Conservation (phyloP, 2,113 vertebrate species). For the Rousettus leschenaultii region DNA sequence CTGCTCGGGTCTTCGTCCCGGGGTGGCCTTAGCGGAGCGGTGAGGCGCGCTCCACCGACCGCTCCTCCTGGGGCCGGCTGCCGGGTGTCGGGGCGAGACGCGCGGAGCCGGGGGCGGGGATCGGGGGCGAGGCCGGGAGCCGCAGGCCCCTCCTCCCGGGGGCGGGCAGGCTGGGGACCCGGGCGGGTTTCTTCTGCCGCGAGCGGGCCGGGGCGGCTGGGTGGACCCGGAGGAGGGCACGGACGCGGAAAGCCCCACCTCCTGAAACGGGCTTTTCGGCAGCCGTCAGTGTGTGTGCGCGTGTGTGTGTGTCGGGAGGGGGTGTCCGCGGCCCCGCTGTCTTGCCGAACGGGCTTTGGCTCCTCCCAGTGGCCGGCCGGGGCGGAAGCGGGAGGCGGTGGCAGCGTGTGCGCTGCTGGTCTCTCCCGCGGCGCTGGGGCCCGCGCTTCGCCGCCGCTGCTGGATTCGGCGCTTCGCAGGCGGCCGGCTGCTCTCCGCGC, state of each 20-base stretch:
- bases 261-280: background rate
- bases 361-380: constrained; percentile 62
- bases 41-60: background rate
- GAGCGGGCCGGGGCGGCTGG: background rate
- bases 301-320: background rate
- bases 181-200: background rate
- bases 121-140: too few relatives aligned
- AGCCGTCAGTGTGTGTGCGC: background rate
- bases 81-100: background rate
- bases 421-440: constrained; percentile 36
- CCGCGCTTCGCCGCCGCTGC: background rate
- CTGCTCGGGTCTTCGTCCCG: background rate
- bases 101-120: background rate
- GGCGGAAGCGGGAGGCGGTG: constrained; percentile 72
- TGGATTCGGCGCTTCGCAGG: background rate
- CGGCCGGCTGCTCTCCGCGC: background rate
- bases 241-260: background rate
- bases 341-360: background rate
- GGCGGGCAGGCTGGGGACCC: background rate
- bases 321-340: background rate
- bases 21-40: background rate
- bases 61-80: rapidly evolving
- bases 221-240: background rate
- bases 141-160: background rate
- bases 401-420: constrained; percentile 42